Conservation (phyloP, 2,797 vertebrate species). For the Eulemur coronatus region DNA sequence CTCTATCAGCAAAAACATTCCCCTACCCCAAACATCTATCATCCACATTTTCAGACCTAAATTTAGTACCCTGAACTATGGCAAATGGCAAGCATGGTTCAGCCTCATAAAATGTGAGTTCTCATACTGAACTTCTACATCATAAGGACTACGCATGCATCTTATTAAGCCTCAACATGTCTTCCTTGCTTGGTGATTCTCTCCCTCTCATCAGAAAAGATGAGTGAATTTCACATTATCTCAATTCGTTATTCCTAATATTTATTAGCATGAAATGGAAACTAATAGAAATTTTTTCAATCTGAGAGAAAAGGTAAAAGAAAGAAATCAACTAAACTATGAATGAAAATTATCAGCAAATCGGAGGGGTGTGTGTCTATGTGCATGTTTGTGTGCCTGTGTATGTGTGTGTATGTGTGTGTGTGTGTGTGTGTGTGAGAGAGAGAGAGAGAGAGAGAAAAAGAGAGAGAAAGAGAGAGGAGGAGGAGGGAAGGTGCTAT, state of each 20-base stretch:
- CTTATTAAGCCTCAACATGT: not conserved
- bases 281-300: not conserved
- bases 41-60: not conserved
- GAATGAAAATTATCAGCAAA: not conserved
- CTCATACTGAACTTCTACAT: not conserved
- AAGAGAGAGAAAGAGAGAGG: accelerated
- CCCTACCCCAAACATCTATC: not conserved
- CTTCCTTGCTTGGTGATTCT: slow-evolving; percentile 20
- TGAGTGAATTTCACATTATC: not conserved
- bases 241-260: not conserved
- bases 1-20: slow-evolving; percentile 67
- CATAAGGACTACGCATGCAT: not conserved
- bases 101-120: not conserved
- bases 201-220: not conserved
- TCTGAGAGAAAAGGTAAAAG: not conserved
- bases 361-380: not conserved
- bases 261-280: not conserved
- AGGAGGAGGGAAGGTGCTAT: no score
- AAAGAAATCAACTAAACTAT: not conserved
- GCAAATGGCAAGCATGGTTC: not conserved
- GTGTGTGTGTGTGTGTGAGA: accelerated
- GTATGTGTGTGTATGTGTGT: not conserved
- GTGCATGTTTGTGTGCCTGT: not conserved
- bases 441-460: no score
- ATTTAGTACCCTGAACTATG: slow-evolving; percentile 46